These are phyloP conservation scores for Hyles vespertilio DNA, from an alignment of 1,140 invertebrate species.

Conservation along the genomic window DNA sequence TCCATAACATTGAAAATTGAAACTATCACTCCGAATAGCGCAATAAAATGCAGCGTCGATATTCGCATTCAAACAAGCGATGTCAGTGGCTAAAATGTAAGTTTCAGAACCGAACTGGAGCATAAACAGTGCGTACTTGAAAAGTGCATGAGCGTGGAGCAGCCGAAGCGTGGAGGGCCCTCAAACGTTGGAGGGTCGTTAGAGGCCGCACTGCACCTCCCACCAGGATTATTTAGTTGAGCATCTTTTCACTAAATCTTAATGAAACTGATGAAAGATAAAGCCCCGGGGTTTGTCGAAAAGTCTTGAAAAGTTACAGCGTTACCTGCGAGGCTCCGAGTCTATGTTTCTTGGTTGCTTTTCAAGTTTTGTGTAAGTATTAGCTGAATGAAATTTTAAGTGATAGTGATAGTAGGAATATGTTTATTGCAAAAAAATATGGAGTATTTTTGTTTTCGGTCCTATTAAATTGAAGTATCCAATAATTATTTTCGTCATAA, in stretches of 20 bases:
- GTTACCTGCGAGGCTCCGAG: no score
- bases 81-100: conserved; percentile 30
- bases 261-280: conserved; percentile 20
- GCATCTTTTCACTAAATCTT: conserved; percentile 31
- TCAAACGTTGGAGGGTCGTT: conserved; percentile 37
- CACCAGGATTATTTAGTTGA: conserved; percentile 40
- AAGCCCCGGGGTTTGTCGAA: not conserved
- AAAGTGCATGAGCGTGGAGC: conserved; percentile 52
- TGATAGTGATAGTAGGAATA: no score
- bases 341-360: no score
- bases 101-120: conserved; percentile 38
- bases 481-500: no score
- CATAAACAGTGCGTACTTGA: conserved; percentile 58
- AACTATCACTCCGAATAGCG: not conserved
- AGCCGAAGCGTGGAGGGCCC: conserved; percentile 35
- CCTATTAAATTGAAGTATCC: no score
- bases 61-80: conserved; percentile 26
- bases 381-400: no score
- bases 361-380: no score
- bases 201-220: conserved; percentile 30
- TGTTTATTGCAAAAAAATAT: no score
- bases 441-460: no score
- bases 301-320: no score
- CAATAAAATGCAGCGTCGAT: conserved; percentile 21
- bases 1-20: not conserved